Conservation (phyloP, 2,888 invertebrate genomes). For the Parthenolecanium corni region DNA sequence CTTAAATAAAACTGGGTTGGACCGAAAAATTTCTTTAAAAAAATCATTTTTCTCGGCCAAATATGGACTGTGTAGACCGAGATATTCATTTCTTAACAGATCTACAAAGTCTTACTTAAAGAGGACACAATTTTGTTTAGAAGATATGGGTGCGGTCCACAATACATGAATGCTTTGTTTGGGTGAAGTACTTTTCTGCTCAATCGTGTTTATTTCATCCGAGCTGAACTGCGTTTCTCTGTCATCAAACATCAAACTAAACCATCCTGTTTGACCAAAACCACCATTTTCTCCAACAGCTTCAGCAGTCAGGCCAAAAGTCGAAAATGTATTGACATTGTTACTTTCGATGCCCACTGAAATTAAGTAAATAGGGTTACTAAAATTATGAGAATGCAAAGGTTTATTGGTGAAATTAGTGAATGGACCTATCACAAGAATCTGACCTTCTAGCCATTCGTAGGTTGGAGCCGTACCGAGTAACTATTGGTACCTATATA, state of each 20-base stretch:
- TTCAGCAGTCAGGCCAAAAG: slow-evolving; percentile 10
- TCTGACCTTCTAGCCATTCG: no score
- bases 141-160: slow-evolving; percentile 80
- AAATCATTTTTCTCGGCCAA: no score
- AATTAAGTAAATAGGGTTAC: neutral
- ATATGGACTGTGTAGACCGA: no score
- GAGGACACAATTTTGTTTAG: slow-evolving; percentile 63
- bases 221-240: slow-evolving; percentile 53
- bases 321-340: slow-evolving; percentile 5
- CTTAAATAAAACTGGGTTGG: no score
- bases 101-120: slow-evolving; percentile 69
- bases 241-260: slow-evolving; percentile 39
- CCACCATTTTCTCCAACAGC: neutral
- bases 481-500: no score
- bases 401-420: no score
- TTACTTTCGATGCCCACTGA: slow-evolving; percentile 22
- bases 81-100: no score
- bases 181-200: slow-evolving; percentile 62
- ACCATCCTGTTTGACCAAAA: slow-evolving; percentile 6
- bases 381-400: neutral
- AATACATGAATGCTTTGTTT: slow-evolving; percentile 76
- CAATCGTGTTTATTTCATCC: slow-evolving; percentile 71
- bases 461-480: no score
- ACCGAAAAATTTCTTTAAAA: no score
- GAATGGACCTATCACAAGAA: no score